Conservation (phyloP, 2,797 vertebrate species). For the Margarornis squamiger region DNA sequence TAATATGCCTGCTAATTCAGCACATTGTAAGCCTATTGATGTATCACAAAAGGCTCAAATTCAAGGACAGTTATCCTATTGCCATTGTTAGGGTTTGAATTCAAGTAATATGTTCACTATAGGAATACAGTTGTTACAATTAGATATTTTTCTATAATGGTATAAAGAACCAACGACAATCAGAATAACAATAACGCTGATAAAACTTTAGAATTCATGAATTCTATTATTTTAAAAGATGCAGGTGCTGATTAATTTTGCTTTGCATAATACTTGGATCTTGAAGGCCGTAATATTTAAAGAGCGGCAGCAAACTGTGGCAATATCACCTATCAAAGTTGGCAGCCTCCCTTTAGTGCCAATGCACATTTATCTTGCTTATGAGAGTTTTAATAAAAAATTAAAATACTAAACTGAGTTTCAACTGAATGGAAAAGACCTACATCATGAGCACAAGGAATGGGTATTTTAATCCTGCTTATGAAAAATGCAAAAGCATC, state of each 20-base stretch:
- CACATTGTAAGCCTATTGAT: conserved; percentile 99
- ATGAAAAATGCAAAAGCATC: conserved; percentile 64
- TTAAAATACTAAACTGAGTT: conserved; percentile 61
- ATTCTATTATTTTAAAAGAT: conserved; percentile 68
- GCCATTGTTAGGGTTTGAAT: conserved; percentile 95
- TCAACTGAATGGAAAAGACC: conserved; percentile 23
- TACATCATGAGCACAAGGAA: neutral
- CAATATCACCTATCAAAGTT: neutral
- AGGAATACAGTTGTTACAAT: conserved; percentile 98
- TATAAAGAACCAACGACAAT: conserved; percentile 76
- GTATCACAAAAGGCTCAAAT: conserved; percentile 92
- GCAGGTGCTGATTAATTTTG: conserved; percentile 65
- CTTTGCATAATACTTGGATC: conserved; percentile 37
- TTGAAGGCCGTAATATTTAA: neutral
- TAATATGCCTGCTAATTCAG: conserved; percentile 99
- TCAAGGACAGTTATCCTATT: conserved; percentile 97
- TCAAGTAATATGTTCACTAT: conserved; percentile 85
- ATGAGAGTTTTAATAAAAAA: conserved; percentile 74
- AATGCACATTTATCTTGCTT: conserved; percentile 55
- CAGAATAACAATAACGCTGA: conserved; percentile 64
- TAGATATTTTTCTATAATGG: conserved; percentile 90
- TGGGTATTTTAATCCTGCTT: conserved; percentile 69
- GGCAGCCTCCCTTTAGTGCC: neutral
- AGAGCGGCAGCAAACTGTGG: neutral
- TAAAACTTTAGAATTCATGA: conserved; percentile 58